Evolutionary conservation across 2,797 vertebrate genomes (phyloP).

Genomic region (Sebastes baramenuke): DNA sequence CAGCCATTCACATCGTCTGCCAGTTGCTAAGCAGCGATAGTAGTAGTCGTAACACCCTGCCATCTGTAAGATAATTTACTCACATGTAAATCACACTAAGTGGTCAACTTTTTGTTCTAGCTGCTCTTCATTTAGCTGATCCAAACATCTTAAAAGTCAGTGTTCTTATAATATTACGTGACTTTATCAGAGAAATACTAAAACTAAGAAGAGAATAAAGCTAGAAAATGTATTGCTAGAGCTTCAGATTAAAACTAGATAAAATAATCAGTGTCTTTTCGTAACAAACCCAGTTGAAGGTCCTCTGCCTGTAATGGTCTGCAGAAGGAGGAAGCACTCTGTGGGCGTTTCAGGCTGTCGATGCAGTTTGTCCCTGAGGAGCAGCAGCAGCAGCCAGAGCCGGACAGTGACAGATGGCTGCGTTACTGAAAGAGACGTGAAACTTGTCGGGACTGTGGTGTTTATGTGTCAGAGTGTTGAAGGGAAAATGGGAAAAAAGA

Average conservation of each 20-base stretch:
- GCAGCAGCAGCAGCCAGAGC: slow-evolving; percentile 26
- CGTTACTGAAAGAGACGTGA: neutral
- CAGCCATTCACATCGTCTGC: slow-evolving; percentile 12
- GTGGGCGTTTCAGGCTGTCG: slow-evolving; percentile 38
- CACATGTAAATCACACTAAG: neutral
- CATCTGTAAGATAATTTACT: slow-evolving; percentile 27
- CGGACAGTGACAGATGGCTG: slow-evolving; percentile 51
- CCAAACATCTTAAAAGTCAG: slow-evolving; percentile 8
- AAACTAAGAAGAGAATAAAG: neutral
- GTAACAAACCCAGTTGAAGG: neutral
- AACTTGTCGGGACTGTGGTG: neutral
- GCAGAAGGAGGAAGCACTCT: neutral
- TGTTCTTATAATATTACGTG: neutral
- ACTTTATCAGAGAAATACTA: neutral
- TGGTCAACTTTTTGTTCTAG: neutral
- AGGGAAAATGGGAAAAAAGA: neutral
- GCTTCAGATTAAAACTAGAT: neutral
- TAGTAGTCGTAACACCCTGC: slow-evolving; percentile 12
- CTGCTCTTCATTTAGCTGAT: slow-evolving; percentile 4
- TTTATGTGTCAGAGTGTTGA: slow-evolving; percentile 43
- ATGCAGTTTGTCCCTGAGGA: slow-evolving; percentile 8
- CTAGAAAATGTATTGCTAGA: fast-evolving
- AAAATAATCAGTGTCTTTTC: neutral
- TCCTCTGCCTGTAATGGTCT: neutral
- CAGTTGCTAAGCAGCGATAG: slow-evolving; percentile 15